phyloP scores from a whole-genome alignment of 2,888 invertebrate species.

The Adineta ricciae region DNA sequence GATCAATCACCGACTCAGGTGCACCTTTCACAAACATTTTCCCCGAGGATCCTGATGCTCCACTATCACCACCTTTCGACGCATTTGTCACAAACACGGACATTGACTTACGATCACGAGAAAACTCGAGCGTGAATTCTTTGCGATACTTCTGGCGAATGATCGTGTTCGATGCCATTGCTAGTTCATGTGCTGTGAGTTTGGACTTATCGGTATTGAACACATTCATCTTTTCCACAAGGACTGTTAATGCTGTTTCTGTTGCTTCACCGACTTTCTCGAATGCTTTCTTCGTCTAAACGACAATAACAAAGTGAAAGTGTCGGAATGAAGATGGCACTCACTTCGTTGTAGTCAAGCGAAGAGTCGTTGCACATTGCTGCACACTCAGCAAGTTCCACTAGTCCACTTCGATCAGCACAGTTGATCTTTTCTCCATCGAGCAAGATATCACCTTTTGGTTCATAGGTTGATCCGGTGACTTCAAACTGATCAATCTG shows the following conservation, averaged over 20 bases:
- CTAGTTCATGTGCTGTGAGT: slow-evolving; percentile 23
- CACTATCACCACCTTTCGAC: slow-evolving; percentile 54
- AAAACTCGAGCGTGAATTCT: slow-evolving; percentile 98
- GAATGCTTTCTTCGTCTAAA: slow-evolving; percentile 90
- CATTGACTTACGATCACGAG: slow-evolving; percentile 99
- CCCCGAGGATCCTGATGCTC: background rate
- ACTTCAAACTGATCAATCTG: slow-evolving; percentile 90
- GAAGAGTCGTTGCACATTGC: slow-evolving; percentile 99
- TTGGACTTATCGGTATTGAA: slow-evolving; percentile 76
- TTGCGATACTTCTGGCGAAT: slow-evolving; percentile 93
- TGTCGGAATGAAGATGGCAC: background rate
- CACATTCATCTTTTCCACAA: slow-evolving; percentile 96
- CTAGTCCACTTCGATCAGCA: slow-evolving; percentile 52
- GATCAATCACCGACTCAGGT: slow-evolving; percentile 92
- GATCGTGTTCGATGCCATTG: slow-evolving; percentile 27
- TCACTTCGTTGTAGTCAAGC: slow-evolving; percentile 87
- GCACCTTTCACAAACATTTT: slow-evolving; percentile 59
- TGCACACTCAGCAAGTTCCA: slow-evolving; percentile 88
- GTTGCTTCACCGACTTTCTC: slow-evolving; percentile 99
- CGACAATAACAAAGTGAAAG: slow-evolving; percentile 60
- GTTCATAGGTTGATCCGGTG: slow-evolving; percentile 97
- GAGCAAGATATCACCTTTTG: slow-evolving; percentile 72
- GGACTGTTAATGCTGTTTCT: slow-evolving; percentile 91
- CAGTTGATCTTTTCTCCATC: slow-evolving; percentile 24
- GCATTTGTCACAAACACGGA: slow-evolving; percentile 81